These are phyloP conservation scores for Neuroscelio doddi DNA, from an alignment of 2,888 invertebrate genomes.

Conservation along the genomic window DNA sequence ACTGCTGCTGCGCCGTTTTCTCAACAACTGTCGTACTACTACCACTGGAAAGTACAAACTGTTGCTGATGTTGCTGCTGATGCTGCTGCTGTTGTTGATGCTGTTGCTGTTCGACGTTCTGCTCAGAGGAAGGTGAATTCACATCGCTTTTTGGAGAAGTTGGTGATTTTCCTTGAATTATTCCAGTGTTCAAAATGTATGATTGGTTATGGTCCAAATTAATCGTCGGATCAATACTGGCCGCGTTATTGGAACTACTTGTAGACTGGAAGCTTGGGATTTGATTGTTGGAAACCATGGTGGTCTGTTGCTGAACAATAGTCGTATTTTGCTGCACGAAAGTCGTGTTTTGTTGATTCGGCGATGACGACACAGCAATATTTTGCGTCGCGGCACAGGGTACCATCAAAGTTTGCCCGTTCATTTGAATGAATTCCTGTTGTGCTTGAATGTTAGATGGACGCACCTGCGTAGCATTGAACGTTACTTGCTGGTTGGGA, in stretches of 20 bases:
- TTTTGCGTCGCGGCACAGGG: slow-evolving; percentile 76
- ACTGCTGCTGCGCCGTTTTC: slow-evolving; percentile 59
- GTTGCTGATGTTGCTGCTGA: slow-evolving; percentile 55
- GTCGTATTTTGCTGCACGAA: slow-evolving; percentile 90
- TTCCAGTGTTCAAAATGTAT: slow-evolving; percentile 64
- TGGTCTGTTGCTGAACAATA: slow-evolving; percentile 87
- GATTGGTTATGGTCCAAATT: slow-evolving; percentile 77
- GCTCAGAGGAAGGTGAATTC: slow-evolving; percentile 63
- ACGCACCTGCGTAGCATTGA: slow-evolving; percentile 74
- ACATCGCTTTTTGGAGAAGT: slow-evolving; percentile 61
- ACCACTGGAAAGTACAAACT: slow-evolving; percentile 55
- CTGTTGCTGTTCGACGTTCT: slow-evolving; percentile 67
- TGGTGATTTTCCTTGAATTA: slow-evolving; percentile 64
- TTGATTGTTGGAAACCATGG: slow-evolving; percentile 82
- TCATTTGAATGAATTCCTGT: slow-evolving; percentile 82
- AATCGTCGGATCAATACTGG: slow-evolving; percentile 68
- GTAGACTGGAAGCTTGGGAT: slow-evolving; percentile 71
- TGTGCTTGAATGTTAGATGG: slow-evolving; percentile 74
- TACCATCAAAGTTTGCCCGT: slow-evolving; percentile 82
- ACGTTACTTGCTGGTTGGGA: slow-evolving; percentile 79
- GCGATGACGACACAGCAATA: slow-evolving; percentile 75
- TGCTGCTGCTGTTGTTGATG: slow-evolving; percentile 61
- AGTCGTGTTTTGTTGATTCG: slow-evolving; percentile 79
- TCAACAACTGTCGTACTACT: slow-evolving; percentile 57
- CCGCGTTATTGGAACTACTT: slow-evolving; percentile 48